Conservation (phyloP, 2,113 vertebrate genomes). For the Genyomyrus donnyi region DNA sequence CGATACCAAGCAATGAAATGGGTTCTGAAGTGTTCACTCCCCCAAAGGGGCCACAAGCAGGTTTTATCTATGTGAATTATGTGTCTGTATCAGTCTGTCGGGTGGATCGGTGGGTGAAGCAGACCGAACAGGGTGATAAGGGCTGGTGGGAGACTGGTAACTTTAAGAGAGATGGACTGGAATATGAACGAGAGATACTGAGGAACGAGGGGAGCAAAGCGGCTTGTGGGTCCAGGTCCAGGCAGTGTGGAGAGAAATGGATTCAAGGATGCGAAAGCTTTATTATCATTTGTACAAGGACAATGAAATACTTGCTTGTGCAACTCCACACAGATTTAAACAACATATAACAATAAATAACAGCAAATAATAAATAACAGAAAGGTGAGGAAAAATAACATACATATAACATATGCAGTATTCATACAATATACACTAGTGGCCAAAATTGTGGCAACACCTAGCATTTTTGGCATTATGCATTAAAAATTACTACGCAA, state of each 20-base stretch:
- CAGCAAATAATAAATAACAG: background rate
- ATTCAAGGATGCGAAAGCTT: background rate
- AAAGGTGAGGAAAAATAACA: background rate
- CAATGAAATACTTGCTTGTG: background rate
- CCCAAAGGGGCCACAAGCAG: background rate
- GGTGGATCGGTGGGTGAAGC: background rate
- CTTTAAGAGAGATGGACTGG: background rate
- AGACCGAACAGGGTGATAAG: background rate
- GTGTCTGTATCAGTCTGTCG: background rate
- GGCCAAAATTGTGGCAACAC: too few relatives aligned
- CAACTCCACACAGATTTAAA: background rate
- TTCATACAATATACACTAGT: background rate
- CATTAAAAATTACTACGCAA: too few relatives aligned
- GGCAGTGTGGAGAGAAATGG: background rate
- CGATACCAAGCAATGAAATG: background rate
- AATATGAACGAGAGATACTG: background rate
- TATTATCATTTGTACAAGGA: background rate
- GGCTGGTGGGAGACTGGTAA: background rate
- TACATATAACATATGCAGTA: background rate
- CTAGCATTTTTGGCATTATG: too few relatives aligned
- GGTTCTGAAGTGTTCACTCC: background rate
- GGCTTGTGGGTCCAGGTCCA: background rate
- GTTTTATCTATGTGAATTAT: background rate
- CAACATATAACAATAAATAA: background rate
- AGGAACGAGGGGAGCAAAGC: background rate